These are phyloP conservation scores for Eristalinus aeneus DNA, from an alignment of 2,888 invertebrate genomes.

Conservation along the genomic window DNA sequence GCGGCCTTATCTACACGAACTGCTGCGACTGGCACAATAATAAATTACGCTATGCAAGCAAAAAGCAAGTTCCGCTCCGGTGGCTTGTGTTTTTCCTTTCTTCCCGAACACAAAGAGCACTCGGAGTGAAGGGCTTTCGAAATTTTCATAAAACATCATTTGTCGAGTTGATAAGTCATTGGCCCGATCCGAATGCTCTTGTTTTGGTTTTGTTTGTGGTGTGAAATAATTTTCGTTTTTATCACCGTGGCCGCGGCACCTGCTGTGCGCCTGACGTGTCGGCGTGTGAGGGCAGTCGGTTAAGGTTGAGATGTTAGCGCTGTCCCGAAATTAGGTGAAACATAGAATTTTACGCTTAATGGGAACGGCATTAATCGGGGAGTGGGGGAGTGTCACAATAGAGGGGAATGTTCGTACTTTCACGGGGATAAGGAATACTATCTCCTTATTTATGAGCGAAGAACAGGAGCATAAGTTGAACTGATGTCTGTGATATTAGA, in stretches of 20 bases:
- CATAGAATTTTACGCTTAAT: constrained; percentile 10
- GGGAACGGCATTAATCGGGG: background rate
- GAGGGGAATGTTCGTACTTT: background rate
- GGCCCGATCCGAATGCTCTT: constrained; percentile 39
- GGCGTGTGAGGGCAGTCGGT: background rate
- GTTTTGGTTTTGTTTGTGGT: constrained; percentile 37
- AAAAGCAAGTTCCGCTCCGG: constrained; percentile 66
- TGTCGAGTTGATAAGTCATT: constrained; percentile 62
- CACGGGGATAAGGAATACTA: background rate
- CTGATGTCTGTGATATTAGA: no score
- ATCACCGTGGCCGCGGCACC: constrained; percentile 43
- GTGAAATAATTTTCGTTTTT: constrained; percentile 66
- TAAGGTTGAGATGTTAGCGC: constrained; percentile 32
- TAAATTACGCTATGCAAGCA: constrained; percentile 65
- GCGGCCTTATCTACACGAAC: constrained; percentile 50
- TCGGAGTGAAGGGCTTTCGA: constrained; percentile 50
- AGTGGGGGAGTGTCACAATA: background rate
- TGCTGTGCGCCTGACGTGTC: constrained; percentile 21
- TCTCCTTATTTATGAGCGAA: background rate
- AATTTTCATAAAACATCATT: constrained; percentile 70
- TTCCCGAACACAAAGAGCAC: background rate
- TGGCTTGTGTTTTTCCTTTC: constrained; percentile 32
- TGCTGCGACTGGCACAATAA: constrained; percentile 55
- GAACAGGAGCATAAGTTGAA: background rate
- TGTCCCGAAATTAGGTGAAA: constrained; percentile 43